phyloP scores from a whole-genome alignment of 1,140 invertebrate species.

The Bombus consobrinus region DNA sequence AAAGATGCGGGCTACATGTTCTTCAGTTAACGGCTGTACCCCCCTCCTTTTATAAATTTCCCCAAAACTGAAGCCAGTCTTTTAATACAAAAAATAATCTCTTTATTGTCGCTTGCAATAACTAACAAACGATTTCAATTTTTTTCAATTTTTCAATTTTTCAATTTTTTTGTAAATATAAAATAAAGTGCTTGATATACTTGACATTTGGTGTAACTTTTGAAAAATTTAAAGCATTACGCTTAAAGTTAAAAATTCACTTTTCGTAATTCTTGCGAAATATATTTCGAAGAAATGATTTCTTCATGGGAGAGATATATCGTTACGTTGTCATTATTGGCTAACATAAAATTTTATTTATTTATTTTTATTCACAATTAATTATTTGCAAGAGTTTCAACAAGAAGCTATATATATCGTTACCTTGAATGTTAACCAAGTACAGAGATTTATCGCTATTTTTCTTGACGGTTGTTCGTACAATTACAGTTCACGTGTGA shows the following conservation, averaged over 20 bases:
- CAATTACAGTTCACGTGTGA: not conserved
- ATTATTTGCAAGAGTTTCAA: not conserved
- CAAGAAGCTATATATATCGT: constrained; percentile 4
- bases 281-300: not conserved
- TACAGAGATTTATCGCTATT: constrained; percentile 6
- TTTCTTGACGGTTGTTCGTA: not conserved
- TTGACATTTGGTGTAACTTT: not conserved
- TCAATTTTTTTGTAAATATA: not conserved
- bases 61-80: constrained; percentile 8
- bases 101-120: not conserved
- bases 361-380: not conserved
- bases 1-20: constrained; percentile 32
- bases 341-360: not conserved
- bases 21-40: constrained; percentile 19
- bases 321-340: not conserved
- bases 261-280: not conserved
- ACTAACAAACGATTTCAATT: not conserved
- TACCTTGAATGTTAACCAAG: constrained; percentile 23
- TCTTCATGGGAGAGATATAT: not conserved
- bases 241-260: not conserved
- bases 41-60: not conserved
- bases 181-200: not conserved
- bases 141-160: not conserved
- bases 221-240: not conserved
- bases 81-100: not conserved